phyloP scores from a whole-genome alignment of 1,140 invertebrate genomes.

The Uloborus diversus region DNA sequence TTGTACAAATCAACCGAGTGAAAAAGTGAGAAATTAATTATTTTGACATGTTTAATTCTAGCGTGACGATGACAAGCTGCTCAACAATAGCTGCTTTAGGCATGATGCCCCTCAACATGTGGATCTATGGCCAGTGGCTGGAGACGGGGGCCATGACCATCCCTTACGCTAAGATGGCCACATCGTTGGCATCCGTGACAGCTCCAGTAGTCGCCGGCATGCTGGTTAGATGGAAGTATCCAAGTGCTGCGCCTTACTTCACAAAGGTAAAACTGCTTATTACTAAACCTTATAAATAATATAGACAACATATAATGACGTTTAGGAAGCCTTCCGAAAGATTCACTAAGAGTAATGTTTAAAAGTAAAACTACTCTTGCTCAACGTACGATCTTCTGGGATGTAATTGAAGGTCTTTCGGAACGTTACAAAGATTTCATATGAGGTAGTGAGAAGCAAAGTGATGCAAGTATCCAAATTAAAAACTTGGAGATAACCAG shows the following conservation, averaged over 20 bases:
- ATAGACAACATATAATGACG: too few relatives aligned
- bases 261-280: constrained; percentile 61
- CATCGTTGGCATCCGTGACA: constrained; percentile 61
- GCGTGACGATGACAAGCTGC: constrained; percentile 64
- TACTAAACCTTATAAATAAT: too few relatives aligned
- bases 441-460: too few relatives aligned
- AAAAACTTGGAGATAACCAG: too few relatives aligned
- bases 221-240: constrained; percentile 62
- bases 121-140: constrained; percentile 62
- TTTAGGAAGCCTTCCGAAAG: too few relatives aligned
- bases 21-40: background rate
- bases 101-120: constrained; percentile 64
- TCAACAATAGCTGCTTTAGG: constrained; percentile 62
- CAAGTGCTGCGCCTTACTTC: constrained; percentile 61
- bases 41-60: constrained; percentile 51
- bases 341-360: too few relatives aligned
- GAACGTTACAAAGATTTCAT: too few relatives aligned
- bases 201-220: constrained; percentile 63
- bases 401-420: too few relatives aligned
- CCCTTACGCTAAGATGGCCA: constrained; percentile 63
- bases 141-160: constrained; percentile 59
- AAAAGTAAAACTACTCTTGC: too few relatives aligned
- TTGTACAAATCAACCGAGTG: too few relatives aligned
- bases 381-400: too few relatives aligned
- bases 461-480: too few relatives aligned